Evolutionary conservation across 2,113 vertebrate species (phyloP).

Genomic region (Prinia subflava): DNA sequence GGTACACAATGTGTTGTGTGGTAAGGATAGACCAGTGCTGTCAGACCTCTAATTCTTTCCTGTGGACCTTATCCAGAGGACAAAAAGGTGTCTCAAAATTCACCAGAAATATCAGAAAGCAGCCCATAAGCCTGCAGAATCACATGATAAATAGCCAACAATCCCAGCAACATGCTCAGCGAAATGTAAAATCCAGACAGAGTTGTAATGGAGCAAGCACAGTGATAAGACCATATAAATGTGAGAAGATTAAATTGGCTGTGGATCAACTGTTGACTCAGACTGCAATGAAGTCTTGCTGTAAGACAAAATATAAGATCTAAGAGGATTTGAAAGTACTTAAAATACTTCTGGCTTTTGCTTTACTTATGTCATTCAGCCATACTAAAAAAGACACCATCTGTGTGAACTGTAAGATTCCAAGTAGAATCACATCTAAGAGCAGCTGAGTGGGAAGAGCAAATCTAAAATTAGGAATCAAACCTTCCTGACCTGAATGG

Average conservation of each 20-base stretch:
- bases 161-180: not conserved
- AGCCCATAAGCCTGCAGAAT: not conserved
- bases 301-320: not conserved
- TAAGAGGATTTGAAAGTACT: not conserved
- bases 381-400: not conserved
- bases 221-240: not conserved
- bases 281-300: not conserved
- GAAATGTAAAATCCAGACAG: not conserved
- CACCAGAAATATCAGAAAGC: not conserved
- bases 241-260: not conserved
- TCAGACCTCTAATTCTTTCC: not conserved
- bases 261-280: not conserved
- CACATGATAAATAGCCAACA: not conserved
- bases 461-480: not conserved
- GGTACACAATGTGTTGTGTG: not conserved
- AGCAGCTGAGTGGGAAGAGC: not conserved
- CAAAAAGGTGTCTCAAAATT: not conserved
- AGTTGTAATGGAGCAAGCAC: not conserved
- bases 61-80: not conserved
- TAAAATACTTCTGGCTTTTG: not conserved
- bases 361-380: not conserved
- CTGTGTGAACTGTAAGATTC: not conserved
- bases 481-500: not conserved
- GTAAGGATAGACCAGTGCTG: rapidly evolving
- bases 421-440: not conserved